Evolutionary conservation across 1,140 invertebrate species (phyloP).

Genomic region (Drosophila jambulina): DNA sequence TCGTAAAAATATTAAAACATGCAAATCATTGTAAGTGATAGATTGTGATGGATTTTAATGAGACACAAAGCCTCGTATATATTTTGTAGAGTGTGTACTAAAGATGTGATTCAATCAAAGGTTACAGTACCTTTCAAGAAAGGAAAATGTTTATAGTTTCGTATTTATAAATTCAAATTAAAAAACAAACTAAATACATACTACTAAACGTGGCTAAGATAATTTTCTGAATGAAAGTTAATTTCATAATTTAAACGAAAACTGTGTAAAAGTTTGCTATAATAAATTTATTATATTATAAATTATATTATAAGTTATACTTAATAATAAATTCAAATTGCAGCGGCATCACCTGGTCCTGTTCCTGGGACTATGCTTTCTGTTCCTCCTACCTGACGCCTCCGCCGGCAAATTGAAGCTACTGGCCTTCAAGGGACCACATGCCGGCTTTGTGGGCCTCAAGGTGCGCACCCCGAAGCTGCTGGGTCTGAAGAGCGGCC

Average conservation of each 20-base stretch:
- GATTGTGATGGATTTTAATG: conserved; percentile 15
- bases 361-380: conserved; percentile 40
- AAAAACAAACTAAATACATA: neutral
- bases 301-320: too few relatives aligned
- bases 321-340: neutral
- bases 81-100: neutral
- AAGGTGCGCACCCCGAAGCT: conserved; percentile 67
- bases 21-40: conserved; percentile 75
- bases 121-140: neutral
- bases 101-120: neutral
- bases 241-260: too few relatives aligned
- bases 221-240: neutral
- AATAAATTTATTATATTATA: too few relatives aligned
- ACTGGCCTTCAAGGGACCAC: conserved; percentile 72
- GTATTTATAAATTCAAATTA: too few relatives aligned
- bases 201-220: too few relatives aligned
- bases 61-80: neutral
- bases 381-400: conserved; percentile 27
- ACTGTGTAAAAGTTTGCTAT: too few relatives aligned
- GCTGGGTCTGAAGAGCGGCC: conserved; percentile 61
- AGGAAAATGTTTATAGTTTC: neutral
- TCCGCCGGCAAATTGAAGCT: conserved; percentile 64
- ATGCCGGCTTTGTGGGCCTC: conserved; percentile 59
- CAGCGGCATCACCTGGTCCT: conserved; percentile 32
- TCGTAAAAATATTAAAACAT: conserved; percentile 46